Base-by-base conservation (phyloP, 2,888 invertebrate species). In the Agrotis puta region DNA sequence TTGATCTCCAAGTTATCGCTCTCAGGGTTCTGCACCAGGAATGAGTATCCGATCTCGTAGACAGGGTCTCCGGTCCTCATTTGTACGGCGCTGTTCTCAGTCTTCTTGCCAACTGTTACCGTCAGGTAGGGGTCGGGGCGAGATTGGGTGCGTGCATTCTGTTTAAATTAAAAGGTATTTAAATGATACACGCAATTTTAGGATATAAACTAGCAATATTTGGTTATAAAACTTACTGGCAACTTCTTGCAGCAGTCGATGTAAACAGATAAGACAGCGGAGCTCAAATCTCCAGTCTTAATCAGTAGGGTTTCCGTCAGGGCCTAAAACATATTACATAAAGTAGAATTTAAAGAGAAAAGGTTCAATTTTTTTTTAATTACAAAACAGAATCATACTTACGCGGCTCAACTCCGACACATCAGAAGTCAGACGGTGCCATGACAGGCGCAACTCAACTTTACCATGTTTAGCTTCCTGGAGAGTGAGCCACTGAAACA, bases 381-480 rank as follows among this genome's bases (percentile, higher is more conserved):
- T 39, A 39, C 39, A 11, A 39, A 39, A 39, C 18, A 16, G 14
- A 59, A 16, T 2, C 43, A 18, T 53, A 96, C 97, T 96, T 96
- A 98, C 98, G 81, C 97, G 96, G 89, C 97, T 97, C 6, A 99
- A 96, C 92, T 98, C 98, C 47, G 95, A 93, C 18, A 97, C 94
- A 88, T 98, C 97, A 48, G 97, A 95, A 64, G 98, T 97, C 67
- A 99, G 96, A 68, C 97, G 97, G 84, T 99, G 97, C 99, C 99
- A 99, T 9, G 98, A 97, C 64, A 99, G 96, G 64, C 98, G 97
- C 65, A 99, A 93, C 90, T 99, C 99, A 0, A 99, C 97, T 96
- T 99, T 98, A 9, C 99, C 99, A 89, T 99, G 98, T 92, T 99
- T 99, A 13, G 99, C 99, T 93, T 99, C 98, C 92, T 99, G 99